These are phyloP conservation scores for Unio pictorum DNA, from an alignment of 2,888 invertebrate species.

Conservation along the genomic window DNA sequence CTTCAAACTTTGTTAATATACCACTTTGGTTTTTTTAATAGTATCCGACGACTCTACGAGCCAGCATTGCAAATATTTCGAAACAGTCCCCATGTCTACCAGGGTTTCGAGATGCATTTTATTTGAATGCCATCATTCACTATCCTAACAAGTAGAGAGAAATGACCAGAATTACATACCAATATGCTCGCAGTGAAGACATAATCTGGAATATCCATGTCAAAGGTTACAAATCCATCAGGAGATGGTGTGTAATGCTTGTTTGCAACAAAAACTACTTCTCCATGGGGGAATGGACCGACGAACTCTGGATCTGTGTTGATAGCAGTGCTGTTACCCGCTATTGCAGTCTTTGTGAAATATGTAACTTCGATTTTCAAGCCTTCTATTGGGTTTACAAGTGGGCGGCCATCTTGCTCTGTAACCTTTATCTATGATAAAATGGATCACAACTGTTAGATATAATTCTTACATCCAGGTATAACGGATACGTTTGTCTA, in stretches of 20 bases:
- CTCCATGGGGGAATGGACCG: constrained; percentile 24
- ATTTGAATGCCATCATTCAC: no score
- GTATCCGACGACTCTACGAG: no score
- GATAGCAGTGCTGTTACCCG: neutral
- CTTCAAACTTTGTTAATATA: no score
- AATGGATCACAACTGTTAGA: no score
- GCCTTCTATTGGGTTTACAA: constrained; percentile 15
- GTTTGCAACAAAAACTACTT: constrained; percentile 12
- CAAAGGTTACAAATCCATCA: constrained; percentile 29
- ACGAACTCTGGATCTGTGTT: constrained; percentile 7
- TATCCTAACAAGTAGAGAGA: no score
- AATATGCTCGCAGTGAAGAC: constrained; percentile 31
- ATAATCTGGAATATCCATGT: constrained; percentile 28
- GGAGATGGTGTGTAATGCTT: constrained; percentile 8
- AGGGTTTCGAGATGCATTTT: no score
- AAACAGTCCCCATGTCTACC: no score
- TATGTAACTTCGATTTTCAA: constrained; percentile 37
- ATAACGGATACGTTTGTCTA: no score
- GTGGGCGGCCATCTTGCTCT: constrained; percentile 45
- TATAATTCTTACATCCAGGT: no score
- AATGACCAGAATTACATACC: constrained; percentile 12
- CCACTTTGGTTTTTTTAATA: no score
- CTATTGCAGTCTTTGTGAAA: constrained; percentile 23
- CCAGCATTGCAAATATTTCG: no score
- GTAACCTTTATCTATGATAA: constrained; percentile 36